phyloP scores from a whole-genome alignment of 1,140 invertebrate species.

The Chelonus insularis region DNA sequence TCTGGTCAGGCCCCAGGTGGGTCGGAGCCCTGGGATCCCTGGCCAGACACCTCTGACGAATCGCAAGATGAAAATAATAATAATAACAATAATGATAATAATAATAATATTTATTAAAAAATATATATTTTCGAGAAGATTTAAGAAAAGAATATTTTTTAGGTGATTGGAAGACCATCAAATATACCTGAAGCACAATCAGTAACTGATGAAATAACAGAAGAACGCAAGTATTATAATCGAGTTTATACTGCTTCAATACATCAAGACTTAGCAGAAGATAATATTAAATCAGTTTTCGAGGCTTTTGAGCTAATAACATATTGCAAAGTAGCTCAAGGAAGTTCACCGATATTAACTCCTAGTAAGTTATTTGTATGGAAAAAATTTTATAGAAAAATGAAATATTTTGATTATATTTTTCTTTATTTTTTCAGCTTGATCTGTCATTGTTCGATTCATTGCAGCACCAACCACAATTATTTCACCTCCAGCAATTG shows the following conservation, averaged over 20 bases:
- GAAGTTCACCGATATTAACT: constrained; percentile 63
- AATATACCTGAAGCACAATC: constrained; percentile 99
- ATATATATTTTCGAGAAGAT: too few species aligned
- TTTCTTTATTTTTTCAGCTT: too few species aligned
- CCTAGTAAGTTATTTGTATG: constrained; percentile 29
- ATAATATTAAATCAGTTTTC: constrained; percentile 98
- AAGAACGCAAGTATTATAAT: constrained; percentile 97
- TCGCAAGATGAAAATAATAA: too few species aligned
- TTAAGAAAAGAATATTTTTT: neutral
- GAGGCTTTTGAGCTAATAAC: constrained; percentile 98
- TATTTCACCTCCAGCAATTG: constrained; percentile 58
- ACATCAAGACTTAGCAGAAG: constrained; percentile 94
- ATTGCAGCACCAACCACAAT: constrained; percentile 50
- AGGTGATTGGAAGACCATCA: constrained; percentile 87
- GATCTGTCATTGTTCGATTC: too few species aligned
- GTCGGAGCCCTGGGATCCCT: too few species aligned
- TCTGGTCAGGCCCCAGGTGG: too few species aligned
- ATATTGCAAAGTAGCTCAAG: constrained; percentile 87
- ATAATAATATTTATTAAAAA: too few species aligned
- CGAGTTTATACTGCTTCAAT: constrained; percentile 97
- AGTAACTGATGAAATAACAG: constrained; percentile 98
- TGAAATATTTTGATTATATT: too few species aligned
- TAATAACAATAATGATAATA: neutral
- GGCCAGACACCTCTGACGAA: too few species aligned
- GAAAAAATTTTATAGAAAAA: too few species aligned